Conservation (phyloP, 2,797 vertebrate species). For the Ficedula albicollis region DNA sequence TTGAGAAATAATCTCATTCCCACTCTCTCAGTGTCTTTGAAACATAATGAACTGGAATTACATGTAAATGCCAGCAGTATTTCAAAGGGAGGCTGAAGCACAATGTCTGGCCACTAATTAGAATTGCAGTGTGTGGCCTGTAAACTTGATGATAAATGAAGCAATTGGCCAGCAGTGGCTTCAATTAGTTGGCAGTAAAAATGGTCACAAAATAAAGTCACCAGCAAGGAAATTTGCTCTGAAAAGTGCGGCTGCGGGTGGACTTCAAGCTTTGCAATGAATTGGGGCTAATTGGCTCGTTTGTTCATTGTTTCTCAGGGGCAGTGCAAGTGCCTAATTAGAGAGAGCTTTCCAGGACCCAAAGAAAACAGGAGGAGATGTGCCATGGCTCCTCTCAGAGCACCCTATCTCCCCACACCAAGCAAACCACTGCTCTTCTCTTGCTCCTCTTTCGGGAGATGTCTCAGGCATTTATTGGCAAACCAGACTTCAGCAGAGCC, state of each 20-base stretch:
- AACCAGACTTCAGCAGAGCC: background rate
- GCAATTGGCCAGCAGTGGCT: conserved; percentile 62
- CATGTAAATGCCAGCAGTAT: conserved; percentile 30
- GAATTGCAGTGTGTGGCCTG: conserved; percentile 57
- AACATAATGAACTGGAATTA: conserved; percentile 44
- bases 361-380: background rate
- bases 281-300: conserved; percentile 45
- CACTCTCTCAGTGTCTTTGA: conserved; percentile 34
- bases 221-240: conserved; percentile 7
- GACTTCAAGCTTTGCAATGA: conserved; percentile 15
- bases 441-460: background rate
- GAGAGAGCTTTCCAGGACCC: background rate
- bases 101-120: conserved; percentile 55
- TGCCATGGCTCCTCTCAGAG: background rate
- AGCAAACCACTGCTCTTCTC: background rate
- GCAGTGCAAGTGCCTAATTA: background rate
- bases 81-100: conserved; percentile 50
- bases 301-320: conserved; percentile 16
- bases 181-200: conserved; percentile 68
- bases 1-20: conserved; percentile 31
- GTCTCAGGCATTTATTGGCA: background rate
- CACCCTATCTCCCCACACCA: rapidly evolving
- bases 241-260: conserved; percentile 13
- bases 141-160: conserved; percentile 67
- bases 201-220: conserved; percentile 62